phyloP scores from a whole-genome alignment of 2,797 vertebrate genomes.

The Acrossocheilus wenchowensis region DNA sequence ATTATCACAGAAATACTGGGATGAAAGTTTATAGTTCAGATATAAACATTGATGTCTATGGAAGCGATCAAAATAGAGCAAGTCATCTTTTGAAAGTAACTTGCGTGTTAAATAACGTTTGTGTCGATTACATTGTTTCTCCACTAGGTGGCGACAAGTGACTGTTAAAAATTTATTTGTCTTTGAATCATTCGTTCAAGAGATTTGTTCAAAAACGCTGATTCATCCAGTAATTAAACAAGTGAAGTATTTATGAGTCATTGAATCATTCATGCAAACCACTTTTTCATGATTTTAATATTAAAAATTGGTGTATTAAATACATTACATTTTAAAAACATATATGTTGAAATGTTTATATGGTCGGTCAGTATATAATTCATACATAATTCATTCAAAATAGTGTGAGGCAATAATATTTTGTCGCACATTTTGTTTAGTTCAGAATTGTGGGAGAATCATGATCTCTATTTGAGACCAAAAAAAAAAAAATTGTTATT shows the following conservation, averaged over 20 bases:
- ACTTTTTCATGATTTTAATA: background rate
- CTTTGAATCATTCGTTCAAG: background rate
- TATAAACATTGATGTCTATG: background rate
- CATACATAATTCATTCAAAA: background rate
- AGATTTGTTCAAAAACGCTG: background rate
- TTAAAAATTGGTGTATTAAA: background rate
- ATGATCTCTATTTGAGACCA: too few species aligned
- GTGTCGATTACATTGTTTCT: background rate
- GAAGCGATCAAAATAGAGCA: background rate
- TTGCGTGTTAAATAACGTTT: background rate
- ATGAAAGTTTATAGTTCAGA: background rate
- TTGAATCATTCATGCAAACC: background rate
- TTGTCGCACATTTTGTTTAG: background rate
- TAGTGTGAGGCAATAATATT: background rate
- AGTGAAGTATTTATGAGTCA: background rate
- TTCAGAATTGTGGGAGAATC: too few species aligned
- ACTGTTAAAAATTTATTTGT: background rate
- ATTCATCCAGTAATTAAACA: background rate
- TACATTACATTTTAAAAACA: background rate
- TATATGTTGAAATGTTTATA: too few species aligned
- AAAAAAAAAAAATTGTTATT: too few species aligned
- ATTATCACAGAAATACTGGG: background rate
- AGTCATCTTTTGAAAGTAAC: background rate
- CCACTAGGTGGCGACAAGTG: background rate
- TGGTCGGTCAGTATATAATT: too few species aligned